Percentiles rank a stretch among this genome's conserved stretches.
These are phyloP conservation scores for Drosophila atripex DNA, from an alignment of 2,888 invertebrate species.

Conservation along the genomic window DNA sequence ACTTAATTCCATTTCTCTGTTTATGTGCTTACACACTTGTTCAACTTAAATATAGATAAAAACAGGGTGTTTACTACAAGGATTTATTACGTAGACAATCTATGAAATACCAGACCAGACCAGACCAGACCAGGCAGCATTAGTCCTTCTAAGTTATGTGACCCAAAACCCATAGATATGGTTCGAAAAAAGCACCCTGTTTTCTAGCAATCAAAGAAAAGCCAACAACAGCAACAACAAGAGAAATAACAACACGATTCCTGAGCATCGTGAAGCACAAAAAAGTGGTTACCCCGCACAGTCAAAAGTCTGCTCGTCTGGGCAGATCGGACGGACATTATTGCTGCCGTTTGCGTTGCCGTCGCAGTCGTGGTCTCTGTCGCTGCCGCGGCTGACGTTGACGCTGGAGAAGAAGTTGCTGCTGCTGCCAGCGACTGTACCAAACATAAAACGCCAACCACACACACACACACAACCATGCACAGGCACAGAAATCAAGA, in stretches of 20 bases:
- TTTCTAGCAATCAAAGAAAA: slow-evolving; percentile 71
- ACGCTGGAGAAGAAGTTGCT: slow-evolving; percentile 39
- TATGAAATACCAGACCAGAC: too few relatives aligned
- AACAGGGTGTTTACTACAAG: slow-evolving; percentile 63
- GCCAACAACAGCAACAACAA: slow-evolving; percentile 39
- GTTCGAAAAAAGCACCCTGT: slow-evolving; percentile 57
- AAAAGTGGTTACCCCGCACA: slow-evolving; percentile 77
- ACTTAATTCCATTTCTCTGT: slow-evolving; percentile 81
- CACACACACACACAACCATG: slow-evolving; percentile 4
- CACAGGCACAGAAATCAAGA: slow-evolving; percentile 22
- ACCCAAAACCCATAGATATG: too few relatives aligned
- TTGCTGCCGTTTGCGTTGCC: slow-evolving; percentile 57
- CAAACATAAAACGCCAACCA: slow-evolving; percentile 56
- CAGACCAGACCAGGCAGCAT: too few relatives aligned
- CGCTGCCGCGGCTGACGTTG: slow-evolving; percentile 47
- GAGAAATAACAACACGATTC: slow-evolving; percentile 23
- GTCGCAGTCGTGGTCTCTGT: slow-evolving; percentile 14
- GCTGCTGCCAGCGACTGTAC: slow-evolving; percentile 67
- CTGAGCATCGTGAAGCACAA: slow-evolving; percentile 65
- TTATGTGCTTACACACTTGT: slow-evolving; percentile 79
- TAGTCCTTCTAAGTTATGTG: too few relatives aligned
- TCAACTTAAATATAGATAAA: slow-evolving; percentile 60
- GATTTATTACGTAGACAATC: too few relatives aligned
- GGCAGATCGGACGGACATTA: slow-evolving; percentile 69
- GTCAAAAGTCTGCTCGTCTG: slow-evolving; percentile 77